Percentiles rank a stretch among this genome's conserved stretches.
These are phyloP conservation scores for Xenopus laevis DNA, from an alignment of 2,113 vertebrate species.

Conservation along the genomic window DNA sequence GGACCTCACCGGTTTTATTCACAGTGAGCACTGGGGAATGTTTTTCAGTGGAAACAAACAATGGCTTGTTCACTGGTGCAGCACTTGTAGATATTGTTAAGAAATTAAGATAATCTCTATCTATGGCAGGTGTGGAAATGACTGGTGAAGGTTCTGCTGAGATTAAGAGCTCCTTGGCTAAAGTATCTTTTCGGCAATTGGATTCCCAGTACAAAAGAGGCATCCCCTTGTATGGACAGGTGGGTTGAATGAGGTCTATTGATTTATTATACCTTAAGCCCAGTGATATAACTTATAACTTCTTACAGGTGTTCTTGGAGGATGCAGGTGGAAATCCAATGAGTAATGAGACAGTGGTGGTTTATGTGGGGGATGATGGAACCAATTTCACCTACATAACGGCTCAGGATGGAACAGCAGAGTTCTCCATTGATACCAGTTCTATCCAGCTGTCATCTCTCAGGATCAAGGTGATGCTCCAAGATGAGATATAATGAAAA, in stretches of 20 bases:
- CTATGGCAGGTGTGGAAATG: constrained; percentile 54
- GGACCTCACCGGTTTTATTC: no score
- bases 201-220: constrained; percentile 60
- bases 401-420: constrained; percentile 53
- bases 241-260: constrained; percentile 40
- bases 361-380: constrained; percentile 47
- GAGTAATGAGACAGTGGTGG: constrained; percentile 50
- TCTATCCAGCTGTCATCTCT: constrained; percentile 45
- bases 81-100: no score
- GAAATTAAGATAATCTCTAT: background rate
- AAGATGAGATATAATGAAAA: background rate
- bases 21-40: no score
- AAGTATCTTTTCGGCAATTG: constrained; percentile 58
- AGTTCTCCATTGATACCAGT: constrained; percentile 62
- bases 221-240: constrained; percentile 62
- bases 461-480: constrained; percentile 55
- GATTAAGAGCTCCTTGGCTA: constrained; percentile 57
- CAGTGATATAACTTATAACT: background rate
- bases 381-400: constrained; percentile 57
- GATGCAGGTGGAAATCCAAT: constrained; percentile 59
- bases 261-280: background rate
- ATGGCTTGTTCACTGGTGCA: no score
- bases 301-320: constrained; percentile 57
- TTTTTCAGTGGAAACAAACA: no score
- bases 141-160: constrained; percentile 48